Evolutionary conservation across 1,140 invertebrate species (phyloP).

Genomic region (Meloidogyne chitwoodi): DNA sequence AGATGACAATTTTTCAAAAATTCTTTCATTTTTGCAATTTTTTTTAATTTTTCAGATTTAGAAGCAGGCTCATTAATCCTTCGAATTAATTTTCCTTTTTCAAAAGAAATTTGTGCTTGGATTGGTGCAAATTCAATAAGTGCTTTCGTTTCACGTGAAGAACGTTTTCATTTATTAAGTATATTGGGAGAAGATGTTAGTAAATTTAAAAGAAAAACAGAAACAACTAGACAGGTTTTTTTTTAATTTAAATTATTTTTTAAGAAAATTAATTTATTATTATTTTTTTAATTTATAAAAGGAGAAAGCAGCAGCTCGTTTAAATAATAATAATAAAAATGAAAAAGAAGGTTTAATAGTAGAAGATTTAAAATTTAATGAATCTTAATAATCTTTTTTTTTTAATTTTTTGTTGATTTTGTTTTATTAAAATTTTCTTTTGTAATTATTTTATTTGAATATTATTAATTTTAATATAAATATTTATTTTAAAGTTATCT

Average conservation of each 20-base stretch:
- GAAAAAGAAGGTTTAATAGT: not conserved
- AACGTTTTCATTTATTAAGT: constrained; percentile 43
- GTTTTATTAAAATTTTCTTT: not conserved
- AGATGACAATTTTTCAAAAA: no score
- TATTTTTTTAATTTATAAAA: no score
- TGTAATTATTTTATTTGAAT: not conserved
- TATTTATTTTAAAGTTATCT: not conserved
- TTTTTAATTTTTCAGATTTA: constrained; percentile 1
- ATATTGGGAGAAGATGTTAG: constrained; percentile 37
- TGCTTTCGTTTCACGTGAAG: constrained; percentile 42
- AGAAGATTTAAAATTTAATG: not conserved
- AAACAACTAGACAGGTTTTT: constrained; percentile 17
- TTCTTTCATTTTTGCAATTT: no score
- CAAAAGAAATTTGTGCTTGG: constrained; percentile 41
- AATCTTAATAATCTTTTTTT: not conserved
- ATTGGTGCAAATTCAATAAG: constrained; percentile 34
- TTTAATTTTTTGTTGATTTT: no score
- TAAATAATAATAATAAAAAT: not conserved
- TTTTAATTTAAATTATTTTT: not conserved
- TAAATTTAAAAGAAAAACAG: constrained; percentile 3
- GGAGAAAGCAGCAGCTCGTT: not conserved
- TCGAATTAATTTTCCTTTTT: constrained; percentile 12
- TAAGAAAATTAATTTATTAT: not conserved
- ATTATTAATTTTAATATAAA: not conserved
- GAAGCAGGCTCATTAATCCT: constrained; percentile 32